Evolutionary conservation across 2,797 vertebrate genomes (phyloP), one percentile per base, ranked within the genome.

Genomic region (Melanotaenia pygmaea): DNA sequence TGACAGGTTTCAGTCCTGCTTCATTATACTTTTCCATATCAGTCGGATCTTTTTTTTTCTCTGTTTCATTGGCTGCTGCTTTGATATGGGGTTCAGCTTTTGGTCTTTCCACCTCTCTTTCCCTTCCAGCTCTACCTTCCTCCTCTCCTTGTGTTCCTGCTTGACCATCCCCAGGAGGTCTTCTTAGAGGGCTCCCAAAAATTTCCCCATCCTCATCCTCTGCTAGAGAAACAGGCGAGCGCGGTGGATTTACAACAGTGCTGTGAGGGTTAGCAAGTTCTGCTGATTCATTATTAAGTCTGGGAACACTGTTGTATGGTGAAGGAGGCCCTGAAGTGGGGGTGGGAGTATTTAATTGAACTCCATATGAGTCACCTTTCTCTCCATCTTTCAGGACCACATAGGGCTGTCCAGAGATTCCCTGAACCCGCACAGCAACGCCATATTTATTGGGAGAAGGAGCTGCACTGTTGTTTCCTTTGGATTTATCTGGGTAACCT

Each of bases 331-430:
- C 86, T 1, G 90, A 89, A 63, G 68, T 75, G n/a, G 91, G n/a
- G 53, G 59, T 71, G 43, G 91, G 91, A 16, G 70, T 87, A 70
- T 97, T 97, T 32, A 99, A 95, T 78, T 98, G 97, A 53, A 99
- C 97, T 10, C 97, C 97, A 0, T 98, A 98, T 0, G 97, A 97
- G 26, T 96, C 82, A 0, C 96, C 96, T 76, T 97, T 97, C 76
- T 97, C 96, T 0, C 97, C 96, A 0, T 97, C 97, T 87, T 99
- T 97, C 63, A 99, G 93, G 28, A 99, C 97, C 43, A 99, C 96
- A 3, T 98, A 99, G 1, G 98, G 98, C 83, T 99, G 97, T 3
- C 98, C 98, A 0, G 96, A 97, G 18, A 99, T 98, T 50, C 98
- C 98, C 82, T 99, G 98, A 32, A 99, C 96, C 0, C 96, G 92